Evolutionary conservation across 2,113 vertebrate species (phyloP), one percentile per base, ranked within the genome.

Genomic region (Gulo gulo): DNA sequence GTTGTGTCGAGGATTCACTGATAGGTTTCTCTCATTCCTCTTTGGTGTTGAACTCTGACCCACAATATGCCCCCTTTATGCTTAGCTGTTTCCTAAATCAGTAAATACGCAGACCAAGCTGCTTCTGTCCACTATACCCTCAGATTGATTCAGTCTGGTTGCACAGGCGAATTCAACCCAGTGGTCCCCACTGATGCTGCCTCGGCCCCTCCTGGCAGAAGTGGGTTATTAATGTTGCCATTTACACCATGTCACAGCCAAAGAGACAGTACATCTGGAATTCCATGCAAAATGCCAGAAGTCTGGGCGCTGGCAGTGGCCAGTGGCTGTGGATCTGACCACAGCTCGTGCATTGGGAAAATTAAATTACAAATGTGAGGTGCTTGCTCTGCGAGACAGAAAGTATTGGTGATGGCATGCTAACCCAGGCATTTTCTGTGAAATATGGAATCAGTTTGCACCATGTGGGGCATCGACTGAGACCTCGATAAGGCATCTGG

Each of bases 401-500:
- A 92, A 94, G 67, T 24, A 52, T 57, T 18, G 50, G 18, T 4
- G 34, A 24, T 7, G 4, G 47, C 21, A 92, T 26, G 34, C 31
- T 80, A 80, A 94, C 34, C 69, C 65, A 86, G 71, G 81, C 42
- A 47, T 89, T 88, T 76, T 78, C 45, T 50, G 67, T 52, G 29
- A 90, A 94, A 63, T 29, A 47, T 57, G 57, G 57, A 92, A 89
- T 24, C 57, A 47, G 79, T 57, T 45, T 91, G 16, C 47, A 63
- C 76, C n/a, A 47, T 95, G 86, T 96, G 94, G 90, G 59, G 97
- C 97, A 98, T 97, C 98, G 96, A 80, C 97, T 23, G 87, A 97
- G 98, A 96, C 74, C 97, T 87, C 50, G 50, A 81, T 67, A 95
- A 97, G 86, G 29, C 93, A 98, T 98, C 95, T 98, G 98, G 80